phyloP scores from a whole-genome alignment of 2,888 invertebrate genomes.

The Drosophila sordidula region DNA sequence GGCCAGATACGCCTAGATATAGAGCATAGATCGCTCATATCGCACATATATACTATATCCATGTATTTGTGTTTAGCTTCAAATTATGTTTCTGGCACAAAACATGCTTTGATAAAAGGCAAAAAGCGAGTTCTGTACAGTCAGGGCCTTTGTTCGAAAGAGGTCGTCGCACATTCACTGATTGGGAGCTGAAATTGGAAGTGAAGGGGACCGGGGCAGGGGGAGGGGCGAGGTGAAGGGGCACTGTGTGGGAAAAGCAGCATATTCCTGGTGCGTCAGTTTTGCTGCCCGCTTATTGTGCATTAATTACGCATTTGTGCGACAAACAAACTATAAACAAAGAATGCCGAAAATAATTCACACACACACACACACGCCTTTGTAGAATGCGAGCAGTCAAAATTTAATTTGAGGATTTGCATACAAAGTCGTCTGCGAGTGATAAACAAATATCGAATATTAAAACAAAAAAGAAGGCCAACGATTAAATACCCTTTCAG shows the following conservation, averaged over 20 bases:
- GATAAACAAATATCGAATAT: conserved; percentile 58
- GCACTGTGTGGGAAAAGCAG: not conserved
- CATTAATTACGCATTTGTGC: conserved; percentile 36
- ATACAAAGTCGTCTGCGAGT: conserved; percentile 55
- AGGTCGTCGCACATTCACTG: conserved; percentile 5
- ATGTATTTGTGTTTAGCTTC: not conserved
- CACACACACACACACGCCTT: not conserved
- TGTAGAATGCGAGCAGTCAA: not conserved
- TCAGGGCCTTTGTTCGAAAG: conserved; percentile 19
- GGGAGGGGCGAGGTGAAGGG: too few relatives aligned
- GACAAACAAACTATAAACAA: conserved; percentile 41
- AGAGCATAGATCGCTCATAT: conserved; percentile 7
- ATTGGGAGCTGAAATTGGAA: not conserved
- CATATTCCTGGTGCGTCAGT: conserved; percentile 3
- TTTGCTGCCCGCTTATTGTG: conserved; percentile 38
- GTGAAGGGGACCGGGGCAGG: too few relatives aligned
- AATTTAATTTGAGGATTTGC: conserved; percentile 59
- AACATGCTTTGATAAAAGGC: conserved; percentile 1
- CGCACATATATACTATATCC: not conserved
- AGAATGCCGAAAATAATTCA: conserved; percentile 13
- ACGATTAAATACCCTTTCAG: not conserved
- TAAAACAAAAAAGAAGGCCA: not conserved
- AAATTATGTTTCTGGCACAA: conserved; percentile 23
- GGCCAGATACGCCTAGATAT: conserved; percentile 1
- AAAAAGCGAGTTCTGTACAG: conserved; percentile 2